A percentile compares a stretch with the other conserved stretches of the same genome.
These are phyloP conservation scores for Harmothoe impar DNA, from an alignment of 2,888 invertebrate genomes.

Conservation along the genomic window DNA sequence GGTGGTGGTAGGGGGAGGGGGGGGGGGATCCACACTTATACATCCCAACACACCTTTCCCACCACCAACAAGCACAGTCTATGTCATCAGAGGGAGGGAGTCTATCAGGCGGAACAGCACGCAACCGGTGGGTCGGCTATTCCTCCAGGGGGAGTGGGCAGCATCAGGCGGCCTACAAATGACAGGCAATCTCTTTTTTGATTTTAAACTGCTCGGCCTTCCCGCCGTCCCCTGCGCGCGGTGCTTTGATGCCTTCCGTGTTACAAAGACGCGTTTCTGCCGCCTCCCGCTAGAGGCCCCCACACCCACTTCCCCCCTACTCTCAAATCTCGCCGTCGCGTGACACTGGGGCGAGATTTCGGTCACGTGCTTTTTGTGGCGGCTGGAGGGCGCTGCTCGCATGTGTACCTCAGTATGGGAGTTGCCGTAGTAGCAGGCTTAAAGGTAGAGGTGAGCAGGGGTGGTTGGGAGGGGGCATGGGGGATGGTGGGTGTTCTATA, in stretches of 20 bases:
- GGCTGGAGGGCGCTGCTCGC: constrained; percentile 41
- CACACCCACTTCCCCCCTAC: constrained; percentile 15
- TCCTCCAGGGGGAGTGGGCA: not conserved
- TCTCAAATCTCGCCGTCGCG: constrained; percentile 48
- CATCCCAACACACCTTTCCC: not conserved
- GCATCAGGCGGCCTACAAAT: not conserved
- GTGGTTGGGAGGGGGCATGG: not conserved
- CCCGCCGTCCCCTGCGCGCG: not conserved
- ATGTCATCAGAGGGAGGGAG: constrained; percentile 23
- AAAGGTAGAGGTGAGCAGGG: not conserved
- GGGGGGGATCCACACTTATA: too few relatives aligned
- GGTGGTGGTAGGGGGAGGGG: too few relatives aligned
- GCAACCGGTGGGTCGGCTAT: constrained; percentile 52
- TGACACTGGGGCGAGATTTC: constrained; percentile 38
- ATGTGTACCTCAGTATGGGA: constrained; percentile 17
- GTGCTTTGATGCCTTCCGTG: constrained; percentile 46
- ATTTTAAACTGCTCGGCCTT: constrained; percentile 22
- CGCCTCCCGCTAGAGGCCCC: constrained; percentile 7
- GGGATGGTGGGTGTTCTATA: not conserved
- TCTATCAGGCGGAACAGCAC: constrained; percentile 53
- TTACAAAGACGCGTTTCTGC: not conserved
- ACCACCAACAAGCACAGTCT: not conserved
- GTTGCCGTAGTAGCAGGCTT: not conserved
- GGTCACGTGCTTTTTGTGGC: constrained; percentile 21
- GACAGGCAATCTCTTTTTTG: constrained; percentile 56